Evolutionary conservation across 92 coral and sea anemone species (phyloP).

Genomic region (Umimayanthus kanabou): DNA sequence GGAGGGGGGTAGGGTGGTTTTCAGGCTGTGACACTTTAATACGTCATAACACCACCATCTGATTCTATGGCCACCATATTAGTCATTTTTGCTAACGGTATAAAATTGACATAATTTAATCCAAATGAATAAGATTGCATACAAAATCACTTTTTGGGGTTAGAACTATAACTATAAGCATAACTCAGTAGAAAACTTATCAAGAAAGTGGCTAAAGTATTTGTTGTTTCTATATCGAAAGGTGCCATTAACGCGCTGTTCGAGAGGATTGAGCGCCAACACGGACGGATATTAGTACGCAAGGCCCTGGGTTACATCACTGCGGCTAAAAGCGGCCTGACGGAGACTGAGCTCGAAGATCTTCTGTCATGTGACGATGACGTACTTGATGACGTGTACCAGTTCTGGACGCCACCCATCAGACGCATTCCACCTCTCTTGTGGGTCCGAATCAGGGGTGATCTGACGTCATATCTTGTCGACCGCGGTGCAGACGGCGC

Average conservation of each 20-base stretch:
- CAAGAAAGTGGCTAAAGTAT: background rate
- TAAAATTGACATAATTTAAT: no score
- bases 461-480: slow-evolving; percentile 68
- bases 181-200: no score
- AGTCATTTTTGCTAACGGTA: no score
- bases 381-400: slow-evolving; percentile 73
- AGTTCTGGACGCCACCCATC: slow-evolving; percentile 78
- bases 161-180: no score
- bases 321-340: slow-evolving; percentile 77
- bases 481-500: slow-evolving; percentile 84
- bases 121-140: no score
- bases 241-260: slow-evolving; percentile 74
- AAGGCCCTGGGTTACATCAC: slow-evolving; percentile 71
- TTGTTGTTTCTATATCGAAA: slow-evolving; percentile 4
- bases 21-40: no score
- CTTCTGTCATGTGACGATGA: slow-evolving; percentile 70
- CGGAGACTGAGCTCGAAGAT: slow-evolving; percentile 73
- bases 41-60: no score
- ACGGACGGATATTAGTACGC: slow-evolving; percentile 58
- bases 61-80: no score
- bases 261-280: slow-evolving; percentile 68
- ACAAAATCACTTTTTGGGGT: no score
- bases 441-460: slow-evolving; percentile 69
- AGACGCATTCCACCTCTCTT: slow-evolving; percentile 70
- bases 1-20: no score